phyloP scores from a whole-genome alignment of 2,888 invertebrate species.

The Geotrupes spiniger region DNA sequence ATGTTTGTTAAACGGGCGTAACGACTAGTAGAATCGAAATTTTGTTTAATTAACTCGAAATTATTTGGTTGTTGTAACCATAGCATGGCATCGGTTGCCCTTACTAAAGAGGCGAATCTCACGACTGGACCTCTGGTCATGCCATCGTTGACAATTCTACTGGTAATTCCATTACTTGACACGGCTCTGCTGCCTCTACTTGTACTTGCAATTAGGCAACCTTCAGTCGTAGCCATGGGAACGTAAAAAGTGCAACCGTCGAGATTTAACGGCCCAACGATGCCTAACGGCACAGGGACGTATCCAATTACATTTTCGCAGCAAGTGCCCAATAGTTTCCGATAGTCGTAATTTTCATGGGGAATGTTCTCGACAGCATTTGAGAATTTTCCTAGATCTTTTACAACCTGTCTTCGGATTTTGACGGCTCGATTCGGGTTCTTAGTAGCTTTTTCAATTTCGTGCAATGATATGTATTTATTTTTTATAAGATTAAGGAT shows the following conservation, averaged over 20 bases:
- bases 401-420: constrained; percentile 70
- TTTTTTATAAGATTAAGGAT: constrained; percentile 74
- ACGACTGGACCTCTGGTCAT: constrained; percentile 98
- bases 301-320: constrained; percentile 99
- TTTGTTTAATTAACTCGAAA: constrained; percentile 73
- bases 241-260: constrained; percentile 80
- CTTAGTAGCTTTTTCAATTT: constrained; percentile 77
- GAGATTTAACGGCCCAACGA: constrained; percentile 88
- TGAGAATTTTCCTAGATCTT: constrained; percentile 54
- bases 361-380: constrained; percentile 64
- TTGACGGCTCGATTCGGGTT: constrained; percentile 82
- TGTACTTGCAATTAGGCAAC: constrained; percentile 94
- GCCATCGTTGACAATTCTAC: constrained; percentile 84
- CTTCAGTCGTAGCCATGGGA: constrained; percentile 99
- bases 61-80: constrained; percentile 84
- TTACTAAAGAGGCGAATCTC: constrained; percentile 72
- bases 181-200: constrained; percentile 95
- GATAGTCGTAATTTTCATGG: constrained; percentile 53
- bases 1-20: constrained; percentile 84
- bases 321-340: constrained; percentile 79
- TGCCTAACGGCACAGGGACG: constrained; percentile 92
- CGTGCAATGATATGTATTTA: constrained; percentile 79
- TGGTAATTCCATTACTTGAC: constrained; percentile 74
- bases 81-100: constrained; percentile 72
- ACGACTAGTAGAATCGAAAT: constrained; percentile 89